Conservation (phyloP, 2,113 vertebrate species). For the Pomatostomus ruficeps region DNA sequence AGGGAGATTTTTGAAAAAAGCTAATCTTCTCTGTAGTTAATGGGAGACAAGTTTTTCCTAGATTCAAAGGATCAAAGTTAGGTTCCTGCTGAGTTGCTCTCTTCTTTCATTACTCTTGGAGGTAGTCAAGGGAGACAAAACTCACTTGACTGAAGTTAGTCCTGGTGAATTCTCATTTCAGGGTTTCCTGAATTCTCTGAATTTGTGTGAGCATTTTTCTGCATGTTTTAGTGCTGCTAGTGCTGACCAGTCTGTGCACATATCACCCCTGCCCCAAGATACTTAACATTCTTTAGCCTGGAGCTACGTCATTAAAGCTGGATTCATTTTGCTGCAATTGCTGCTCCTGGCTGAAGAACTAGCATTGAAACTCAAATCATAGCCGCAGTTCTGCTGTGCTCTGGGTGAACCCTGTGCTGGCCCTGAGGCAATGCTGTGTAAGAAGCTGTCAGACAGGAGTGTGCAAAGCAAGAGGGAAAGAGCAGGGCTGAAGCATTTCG, state of each 20-base stretch:
- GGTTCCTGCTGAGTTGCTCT: background rate
- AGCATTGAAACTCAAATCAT: background rate
- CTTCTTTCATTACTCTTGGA: background rate
- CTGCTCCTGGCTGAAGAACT: background rate
- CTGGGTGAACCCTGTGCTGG: background rate
- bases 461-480: background rate
- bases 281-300: background rate
- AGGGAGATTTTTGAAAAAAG: background rate
- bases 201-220: background rate
- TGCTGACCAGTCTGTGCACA: background rate
- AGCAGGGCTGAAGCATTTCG: background rate
- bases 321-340: background rate
- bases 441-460: background rate
- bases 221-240: background rate
- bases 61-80: conserved; percentile 20
- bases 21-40: background rate
- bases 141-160: background rate
- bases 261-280: background rate
- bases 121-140: background rate
- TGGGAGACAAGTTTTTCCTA: background rate
- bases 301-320: background rate
- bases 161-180: background rate
- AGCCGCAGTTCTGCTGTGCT: background rate
- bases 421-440: background rate
- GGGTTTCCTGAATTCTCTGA: background rate